phyloP scores from a whole-genome alignment of 2,113 vertebrate species.

The Chloebia gouldiae region DNA sequence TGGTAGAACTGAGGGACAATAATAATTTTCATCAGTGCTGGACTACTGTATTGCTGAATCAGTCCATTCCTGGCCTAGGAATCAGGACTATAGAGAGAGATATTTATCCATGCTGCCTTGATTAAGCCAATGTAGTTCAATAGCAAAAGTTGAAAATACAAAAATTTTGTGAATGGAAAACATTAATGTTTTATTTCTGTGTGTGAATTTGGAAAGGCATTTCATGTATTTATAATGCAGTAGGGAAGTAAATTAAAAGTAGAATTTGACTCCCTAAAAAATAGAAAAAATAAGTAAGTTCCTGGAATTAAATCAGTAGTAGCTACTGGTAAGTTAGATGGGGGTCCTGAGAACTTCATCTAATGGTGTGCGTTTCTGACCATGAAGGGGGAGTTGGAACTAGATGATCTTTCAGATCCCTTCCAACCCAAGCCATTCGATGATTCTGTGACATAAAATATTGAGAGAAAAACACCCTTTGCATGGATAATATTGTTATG shows the following conservation, averaged over 20 bases:
- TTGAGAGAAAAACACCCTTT: neutral
- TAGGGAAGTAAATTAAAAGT: neutral
- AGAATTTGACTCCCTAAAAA: neutral
- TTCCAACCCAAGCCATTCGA: neutral
- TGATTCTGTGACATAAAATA: neutral
- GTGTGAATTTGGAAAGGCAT: neutral
- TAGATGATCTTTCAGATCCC: neutral
- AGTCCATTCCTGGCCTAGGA: neutral
- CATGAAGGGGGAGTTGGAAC: neutral
- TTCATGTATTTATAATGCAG: neutral
- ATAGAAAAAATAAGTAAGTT: neutral
- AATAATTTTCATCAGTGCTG: neutral
- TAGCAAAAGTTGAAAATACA: neutral
- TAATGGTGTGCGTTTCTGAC: neutral
- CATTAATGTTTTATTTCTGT: neutral
- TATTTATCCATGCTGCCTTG: neutral
- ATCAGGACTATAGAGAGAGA: neutral
- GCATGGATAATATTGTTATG: neutral
- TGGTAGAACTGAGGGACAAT: neutral
- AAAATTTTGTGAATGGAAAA: neutral
- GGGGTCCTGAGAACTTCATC: neutral
- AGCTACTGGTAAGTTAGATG: neutral
- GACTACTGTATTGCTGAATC: neutral
- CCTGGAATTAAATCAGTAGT: neutral
- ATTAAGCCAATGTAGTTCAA: neutral